A percentile compares a stretch with the other conserved stretches of the same genome.
Evolutionary conservation across 2,113 vertebrate genomes (phyloP).

Genomic region (Turdus rufiventris): DNA sequence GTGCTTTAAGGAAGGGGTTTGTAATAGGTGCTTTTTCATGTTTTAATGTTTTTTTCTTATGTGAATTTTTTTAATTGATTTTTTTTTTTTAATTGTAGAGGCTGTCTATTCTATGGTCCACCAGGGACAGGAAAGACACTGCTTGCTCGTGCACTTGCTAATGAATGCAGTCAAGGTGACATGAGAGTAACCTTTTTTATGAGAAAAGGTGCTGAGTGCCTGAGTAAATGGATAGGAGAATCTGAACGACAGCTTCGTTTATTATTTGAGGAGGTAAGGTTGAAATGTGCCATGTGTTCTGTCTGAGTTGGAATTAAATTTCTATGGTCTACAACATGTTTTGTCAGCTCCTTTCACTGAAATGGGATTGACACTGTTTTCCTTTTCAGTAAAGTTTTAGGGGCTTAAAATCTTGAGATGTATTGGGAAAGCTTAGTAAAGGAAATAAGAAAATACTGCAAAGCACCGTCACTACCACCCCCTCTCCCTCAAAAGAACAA

Average conservation of each 20-base stretch:
- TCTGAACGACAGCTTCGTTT: conserved; percentile 88
- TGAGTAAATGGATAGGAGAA: conserved; percentile 95
- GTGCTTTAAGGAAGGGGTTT: not conserved
- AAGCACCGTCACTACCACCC: not conserved
- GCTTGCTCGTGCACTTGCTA: conserved; percentile 89
- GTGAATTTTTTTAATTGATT: not conserved
- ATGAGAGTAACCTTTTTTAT: conserved; percentile 90
- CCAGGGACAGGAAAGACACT: conserved; percentile 95
- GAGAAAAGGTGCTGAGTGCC: conserved; percentile 92
- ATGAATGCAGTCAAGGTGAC: conserved; percentile 88
- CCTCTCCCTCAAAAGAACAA: not conserved
- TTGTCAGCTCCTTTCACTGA: not conserved
- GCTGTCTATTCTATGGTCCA: conserved; percentile 93
- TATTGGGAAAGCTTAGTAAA: not conserved
- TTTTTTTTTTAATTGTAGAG: conserved; percentile 70
- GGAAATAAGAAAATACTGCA: not conserved
- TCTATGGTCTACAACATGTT: not conserved
- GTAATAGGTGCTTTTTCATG: not conserved
- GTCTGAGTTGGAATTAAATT: not conserved
- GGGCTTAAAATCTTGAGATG: not conserved
- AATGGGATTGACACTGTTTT: not conserved
- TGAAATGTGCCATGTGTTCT: not conserved
- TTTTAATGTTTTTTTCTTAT: not conserved
- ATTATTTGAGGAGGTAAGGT: conserved; percentile 90
- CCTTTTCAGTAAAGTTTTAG: not conserved